These are phyloP conservation scores for Drosophila siamana DNA, from an alignment of 2,888 invertebrate species.

Conservation along the genomic window DNA sequence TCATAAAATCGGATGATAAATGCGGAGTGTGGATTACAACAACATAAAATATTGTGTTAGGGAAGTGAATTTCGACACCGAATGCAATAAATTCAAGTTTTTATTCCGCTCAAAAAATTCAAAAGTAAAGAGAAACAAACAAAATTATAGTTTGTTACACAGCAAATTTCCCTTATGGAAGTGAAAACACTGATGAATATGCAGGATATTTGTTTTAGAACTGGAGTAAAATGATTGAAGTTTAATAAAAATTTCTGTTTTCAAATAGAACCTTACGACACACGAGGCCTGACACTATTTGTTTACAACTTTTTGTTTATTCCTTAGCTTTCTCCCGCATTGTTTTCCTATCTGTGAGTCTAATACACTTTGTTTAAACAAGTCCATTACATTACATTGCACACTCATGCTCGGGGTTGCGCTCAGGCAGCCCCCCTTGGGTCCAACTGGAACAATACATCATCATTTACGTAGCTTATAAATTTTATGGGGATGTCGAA, in stretches of 20 bases:
- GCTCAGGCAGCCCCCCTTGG: constrained; percentile 33
- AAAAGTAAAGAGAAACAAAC: too few species aligned
- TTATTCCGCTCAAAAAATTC: not conserved
- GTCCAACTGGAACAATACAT: constrained; percentile 60
- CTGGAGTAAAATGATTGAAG: too few species aligned
- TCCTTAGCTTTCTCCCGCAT: not conserved
- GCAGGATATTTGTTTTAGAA: too few species aligned
- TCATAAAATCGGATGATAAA: constrained; percentile 23
- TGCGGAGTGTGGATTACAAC: not conserved
- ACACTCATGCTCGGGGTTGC: not conserved
- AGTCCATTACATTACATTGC: constrained; percentile 34
- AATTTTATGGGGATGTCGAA: constrained; percentile 44
- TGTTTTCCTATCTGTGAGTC: not conserved
- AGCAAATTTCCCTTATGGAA: too few species aligned
- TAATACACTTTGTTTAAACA: constrained; percentile 24
- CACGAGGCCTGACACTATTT: not conserved
- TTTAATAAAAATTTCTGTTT: too few species aligned
- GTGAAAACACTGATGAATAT: too few species aligned
- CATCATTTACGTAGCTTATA: constrained; percentile 67
- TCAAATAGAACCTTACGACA: too few species aligned
- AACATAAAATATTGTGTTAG: not conserved
- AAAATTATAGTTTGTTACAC: too few species aligned
- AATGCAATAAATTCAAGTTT: not conserved
- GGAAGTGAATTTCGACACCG: not conserved
- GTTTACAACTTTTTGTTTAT: not conserved